Conservation (phyloP, 2,113 vertebrate genomes). For the Hystrix cristata region DNA sequence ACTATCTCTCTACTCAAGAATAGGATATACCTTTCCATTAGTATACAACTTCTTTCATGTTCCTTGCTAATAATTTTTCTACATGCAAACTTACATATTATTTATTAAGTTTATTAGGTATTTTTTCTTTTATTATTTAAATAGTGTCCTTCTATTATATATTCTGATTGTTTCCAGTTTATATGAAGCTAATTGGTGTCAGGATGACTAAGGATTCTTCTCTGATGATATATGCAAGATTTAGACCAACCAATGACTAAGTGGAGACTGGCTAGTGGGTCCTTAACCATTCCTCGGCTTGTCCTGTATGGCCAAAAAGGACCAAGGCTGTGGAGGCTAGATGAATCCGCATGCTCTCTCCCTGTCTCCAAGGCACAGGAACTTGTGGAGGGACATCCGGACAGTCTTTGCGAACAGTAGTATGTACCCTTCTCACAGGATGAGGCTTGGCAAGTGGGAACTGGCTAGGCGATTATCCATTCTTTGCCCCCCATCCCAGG, state of each 20-base stretch:
- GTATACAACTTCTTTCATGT: background rate
- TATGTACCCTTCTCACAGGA: background rate
- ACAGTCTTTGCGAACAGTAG: slow-evolving; percentile 10
- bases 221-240: background rate
- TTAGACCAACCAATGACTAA: background rate
- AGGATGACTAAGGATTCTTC: background rate
- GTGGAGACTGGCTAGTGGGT: background rate
- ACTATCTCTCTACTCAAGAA: background rate
- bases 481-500: background rate
- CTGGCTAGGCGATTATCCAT: background rate
- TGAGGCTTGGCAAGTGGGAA: background rate
- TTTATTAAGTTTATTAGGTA: background rate
- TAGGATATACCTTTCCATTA: background rate
- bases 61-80: slow-evolving; percentile 1
- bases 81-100: background rate
- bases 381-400: background rate
- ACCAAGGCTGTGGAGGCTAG: background rate
- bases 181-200: background rate
- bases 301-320: background rate
- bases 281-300: background rate
- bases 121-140: slow-evolving; percentile 22
- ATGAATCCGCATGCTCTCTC: background rate
- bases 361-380: background rate
- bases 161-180: slow-evolving; percentile 30
- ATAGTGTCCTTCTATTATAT: background rate